Base-by-base conservation (phyloP, 2,888 invertebrate species). In the Latrodectus hesperus region DNA sequence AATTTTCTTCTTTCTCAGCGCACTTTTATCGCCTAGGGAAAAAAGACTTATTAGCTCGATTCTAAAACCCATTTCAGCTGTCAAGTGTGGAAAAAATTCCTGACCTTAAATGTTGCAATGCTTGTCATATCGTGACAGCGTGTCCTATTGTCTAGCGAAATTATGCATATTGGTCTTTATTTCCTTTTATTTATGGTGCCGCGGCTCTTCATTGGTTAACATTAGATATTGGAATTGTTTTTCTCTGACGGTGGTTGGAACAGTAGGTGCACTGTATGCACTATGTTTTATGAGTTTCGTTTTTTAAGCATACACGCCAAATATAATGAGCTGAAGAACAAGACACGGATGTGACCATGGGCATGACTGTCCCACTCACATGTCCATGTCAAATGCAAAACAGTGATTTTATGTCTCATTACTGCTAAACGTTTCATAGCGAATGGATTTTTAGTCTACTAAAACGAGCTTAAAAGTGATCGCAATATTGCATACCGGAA, bases 101-200 rank as follows among this genome's bases (percentile, higher is more conserved):
- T 71, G 67, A 67, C 64, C 76, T 86, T 86, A 86, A 86, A 86
- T 76, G 80, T 86, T 86, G 81, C 76, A 67, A 81, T 81, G 81
- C 67, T 64, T 81, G 76, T 77, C 86, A 81, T 86, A 77, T 77
- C 86, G 86, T 86, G 86, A 86, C 81, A 81, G 81, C 55, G 64
- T n/a, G 72, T 71, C 76, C 81, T 72, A 86, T 86, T 86, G 86
- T 86, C 81, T 86, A 76, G 65, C 55, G 55, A 81, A 86, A 77
- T 81, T 81, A 81, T 86, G 86, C 86, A 86, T 81, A 86, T 81
- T 86, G 67, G 53, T 52, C 72, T 86, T 81, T 81, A 86, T 86
- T 86, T 81, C 76, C 72, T 17, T 55, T 77, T 81, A 76, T 86
- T 86, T 86, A 86, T 65, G 81, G 86, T 86, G 81, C 71, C 75